Evolutionary conservation across 2,113 vertebrate species (phyloP).

Genomic region (Osmerus mordax): DNA sequence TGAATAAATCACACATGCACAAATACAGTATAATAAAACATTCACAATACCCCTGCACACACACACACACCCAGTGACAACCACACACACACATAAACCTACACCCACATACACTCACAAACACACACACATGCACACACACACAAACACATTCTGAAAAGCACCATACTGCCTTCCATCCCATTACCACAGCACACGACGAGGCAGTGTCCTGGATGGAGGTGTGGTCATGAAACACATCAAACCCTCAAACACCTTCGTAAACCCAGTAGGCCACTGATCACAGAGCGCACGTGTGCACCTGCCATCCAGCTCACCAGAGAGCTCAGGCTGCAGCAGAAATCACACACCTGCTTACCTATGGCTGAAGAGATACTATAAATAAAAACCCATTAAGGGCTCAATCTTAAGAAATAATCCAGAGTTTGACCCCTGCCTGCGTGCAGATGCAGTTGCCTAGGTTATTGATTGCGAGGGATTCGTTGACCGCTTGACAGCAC

Average conservation of each 20-base stretch:
- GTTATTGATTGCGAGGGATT: background rate
- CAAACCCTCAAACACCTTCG: background rate
- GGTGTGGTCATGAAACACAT: background rate
- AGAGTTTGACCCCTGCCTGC: background rate
- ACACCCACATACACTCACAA: constrained; percentile 11
- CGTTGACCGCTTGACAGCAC: too few relatives aligned
- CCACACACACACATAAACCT: background rate
- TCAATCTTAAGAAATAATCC: background rate
- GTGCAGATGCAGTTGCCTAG: background rate
- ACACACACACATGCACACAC: background rate
- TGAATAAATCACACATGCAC: too few relatives aligned
- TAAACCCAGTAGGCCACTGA: background rate
- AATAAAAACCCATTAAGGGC: too few relatives aligned
- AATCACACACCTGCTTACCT: background rate
- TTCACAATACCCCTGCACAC: too few relatives aligned
- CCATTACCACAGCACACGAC: background rate
- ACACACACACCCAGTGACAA: background rate
- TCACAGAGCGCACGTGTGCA: background rate
- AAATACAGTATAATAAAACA: too few relatives aligned
- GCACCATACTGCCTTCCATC: background rate
- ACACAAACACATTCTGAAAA: background rate
- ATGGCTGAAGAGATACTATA: background rate
- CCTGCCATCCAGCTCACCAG: background rate
- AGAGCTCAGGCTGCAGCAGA: background rate
- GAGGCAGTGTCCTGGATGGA: background rate